These are phyloP conservation scores for Atlantisia rogersi DNA, from an alignment of 2,113 vertebrate genomes.

Conservation along the genomic window DNA sequence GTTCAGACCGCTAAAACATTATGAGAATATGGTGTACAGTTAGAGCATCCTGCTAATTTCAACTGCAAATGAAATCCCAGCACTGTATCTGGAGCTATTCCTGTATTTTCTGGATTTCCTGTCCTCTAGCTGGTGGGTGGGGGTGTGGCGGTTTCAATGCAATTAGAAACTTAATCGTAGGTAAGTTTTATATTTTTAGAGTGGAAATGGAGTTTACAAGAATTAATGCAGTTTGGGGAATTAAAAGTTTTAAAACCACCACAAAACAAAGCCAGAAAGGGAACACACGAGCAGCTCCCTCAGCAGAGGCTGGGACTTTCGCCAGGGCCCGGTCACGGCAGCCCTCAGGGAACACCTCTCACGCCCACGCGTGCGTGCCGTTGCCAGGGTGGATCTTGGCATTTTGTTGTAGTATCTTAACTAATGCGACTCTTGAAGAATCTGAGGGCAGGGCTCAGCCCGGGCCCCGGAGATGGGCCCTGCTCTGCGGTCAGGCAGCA, in stretches of 20 bases:
- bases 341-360: neutral
- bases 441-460: fast-evolving
- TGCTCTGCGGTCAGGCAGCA: too few relatives aligned
- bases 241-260: neutral
- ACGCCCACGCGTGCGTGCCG: neutral
- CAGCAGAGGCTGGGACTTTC: too few relatives aligned
- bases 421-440: fast-evolving
- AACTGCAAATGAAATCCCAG: neutral
- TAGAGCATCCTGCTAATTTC: neutral
- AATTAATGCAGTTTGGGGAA: neutral
- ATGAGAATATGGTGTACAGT: fast-evolving
- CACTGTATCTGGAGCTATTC: neutral
- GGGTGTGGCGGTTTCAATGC: neutral
- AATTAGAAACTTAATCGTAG: fast-evolving
- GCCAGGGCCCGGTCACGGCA: fast-evolving
- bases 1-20: neutral
- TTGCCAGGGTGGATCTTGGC: neutral
- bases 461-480: fast-evolving
- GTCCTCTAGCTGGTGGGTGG: too few relatives aligned
- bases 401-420: too few relatives aligned
- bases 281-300: fast-evolving
- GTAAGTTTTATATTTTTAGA: neutral
- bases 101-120: neutral
- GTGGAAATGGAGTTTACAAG: neutral
- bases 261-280: too few relatives aligned